Evolutionary conservation across 1,140 invertebrate genomes (phyloP).

Genomic region (Atta colombica): DNA sequence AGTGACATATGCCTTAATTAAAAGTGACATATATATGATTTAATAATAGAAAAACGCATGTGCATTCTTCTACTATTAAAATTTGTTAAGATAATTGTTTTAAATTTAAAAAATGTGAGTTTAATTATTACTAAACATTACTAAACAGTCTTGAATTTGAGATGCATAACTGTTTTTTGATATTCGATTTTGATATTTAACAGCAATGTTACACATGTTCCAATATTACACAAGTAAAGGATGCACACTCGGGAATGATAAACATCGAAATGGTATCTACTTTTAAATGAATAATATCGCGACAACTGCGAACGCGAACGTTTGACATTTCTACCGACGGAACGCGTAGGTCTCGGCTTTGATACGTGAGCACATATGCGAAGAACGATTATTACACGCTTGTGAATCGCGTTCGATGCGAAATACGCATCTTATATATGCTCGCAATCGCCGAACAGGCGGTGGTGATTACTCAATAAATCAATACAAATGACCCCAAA

Average conservation of each 20-base stretch:
- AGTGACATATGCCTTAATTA: neutral
- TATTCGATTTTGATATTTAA: neutral
- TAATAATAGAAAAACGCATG: too few relatives aligned
- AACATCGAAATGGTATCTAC: neutral
- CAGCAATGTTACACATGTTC: neutral
- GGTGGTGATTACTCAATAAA: constrained; percentile 65
- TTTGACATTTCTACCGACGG: constrained; percentile 29
- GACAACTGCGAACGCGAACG: neutral
- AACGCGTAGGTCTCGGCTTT: neutral
- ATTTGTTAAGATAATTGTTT: neutral
- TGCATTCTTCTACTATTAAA: neutral
- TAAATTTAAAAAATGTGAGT: neutral
- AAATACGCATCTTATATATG: neutral
- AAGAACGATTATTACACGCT: neutral
- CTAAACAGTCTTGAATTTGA: neutral
- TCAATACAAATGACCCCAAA: constrained; percentile 75
- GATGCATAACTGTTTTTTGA: neutral
- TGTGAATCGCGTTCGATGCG: neutral
- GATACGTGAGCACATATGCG: constrained; percentile 2
- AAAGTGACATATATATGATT: neutral
- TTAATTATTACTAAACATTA: neutral
- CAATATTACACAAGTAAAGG: neutral
- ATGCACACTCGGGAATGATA: neutral
- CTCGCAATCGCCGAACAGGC: constrained; percentile 40
- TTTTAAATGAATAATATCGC: constrained; percentile 49